These are phyloP conservation scores for Epirrhoe alternata DNA, from an alignment of 2,888 invertebrate species.

Conservation along the genomic window DNA sequence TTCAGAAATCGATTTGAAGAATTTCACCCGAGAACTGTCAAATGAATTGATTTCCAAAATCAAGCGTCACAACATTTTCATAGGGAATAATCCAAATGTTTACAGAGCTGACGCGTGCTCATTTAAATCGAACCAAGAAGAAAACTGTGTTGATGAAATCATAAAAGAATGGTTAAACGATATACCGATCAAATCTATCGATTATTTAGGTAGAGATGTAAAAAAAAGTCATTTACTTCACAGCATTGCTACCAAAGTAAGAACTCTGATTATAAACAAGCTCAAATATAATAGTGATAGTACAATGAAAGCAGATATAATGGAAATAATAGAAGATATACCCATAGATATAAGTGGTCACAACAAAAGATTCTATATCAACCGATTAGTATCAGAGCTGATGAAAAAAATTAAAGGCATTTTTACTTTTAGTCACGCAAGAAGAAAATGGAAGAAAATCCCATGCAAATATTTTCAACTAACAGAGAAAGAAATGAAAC, in stretches of 20 bases:
- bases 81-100: slow-evolving; percentile 25
- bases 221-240: slow-evolving; percentile 47
- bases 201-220: slow-evolving; percentile 41
- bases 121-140: slow-evolving; percentile 16
- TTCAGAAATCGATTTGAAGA: slow-evolving; percentile 33
- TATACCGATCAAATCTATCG: slow-evolving; percentile 48
- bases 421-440: slow-evolving; percentile 8
- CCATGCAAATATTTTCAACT: slow-evolving; percentile 42
- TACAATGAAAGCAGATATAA: slow-evolving; percentile 47
- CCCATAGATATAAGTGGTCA: slow-evolving; percentile 48
- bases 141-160: slow-evolving; percentile 44
- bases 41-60: slow-evolving; percentile 38
- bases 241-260: slow-evolving; percentile 47
- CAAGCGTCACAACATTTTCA: slow-evolving; percentile 31
- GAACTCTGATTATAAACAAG: slow-evolving; percentile 44
- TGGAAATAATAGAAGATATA: slow-evolving; percentile 52
- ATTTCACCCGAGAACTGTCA: slow-evolving; percentile 34
- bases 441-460: slow-evolving; percentile 17
- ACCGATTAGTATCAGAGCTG: slow-evolving; percentile 53
- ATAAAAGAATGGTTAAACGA: slow-evolving; percentile 56
- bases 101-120: slow-evolving; percentile 40
- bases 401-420: slow-evolving; percentile 43
- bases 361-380: slow-evolving; percentile 49
- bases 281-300: slow-evolving; percentile 40
- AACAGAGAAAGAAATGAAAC: slow-evolving; percentile 53